These are phyloP conservation scores for Botrylloides violaceus DNA, from an alignment of 23 tunicate species.

Conservation along the genomic window DNA sequence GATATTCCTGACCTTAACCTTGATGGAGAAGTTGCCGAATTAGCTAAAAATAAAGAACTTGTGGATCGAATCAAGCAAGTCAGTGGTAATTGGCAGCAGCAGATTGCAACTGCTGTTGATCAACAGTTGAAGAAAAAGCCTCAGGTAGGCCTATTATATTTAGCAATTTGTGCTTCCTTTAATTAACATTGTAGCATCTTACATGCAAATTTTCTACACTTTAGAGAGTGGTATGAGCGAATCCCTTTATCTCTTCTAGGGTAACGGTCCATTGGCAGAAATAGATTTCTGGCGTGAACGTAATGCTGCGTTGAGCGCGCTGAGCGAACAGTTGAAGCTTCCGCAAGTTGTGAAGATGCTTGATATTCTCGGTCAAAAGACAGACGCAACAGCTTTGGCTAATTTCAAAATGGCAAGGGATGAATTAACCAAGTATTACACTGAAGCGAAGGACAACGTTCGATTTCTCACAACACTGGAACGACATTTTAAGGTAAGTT, in stretches of 20 bases:
- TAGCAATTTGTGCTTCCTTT: background rate
- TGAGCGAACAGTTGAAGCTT: constrained; percentile 82
- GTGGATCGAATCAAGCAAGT: constrained; percentile 66
- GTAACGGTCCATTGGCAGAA: constrained; percentile 96
- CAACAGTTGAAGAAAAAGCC: constrained; percentile 87
- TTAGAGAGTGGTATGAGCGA: too few species aligned
- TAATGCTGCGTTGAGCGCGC: constrained; percentile 80
- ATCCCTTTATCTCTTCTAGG: constrained; percentile 25
- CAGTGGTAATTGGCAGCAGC: constrained; percentile 96
- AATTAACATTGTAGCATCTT: too few species aligned
- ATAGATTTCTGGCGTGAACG: constrained; percentile 96
- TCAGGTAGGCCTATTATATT: constrained; percentile 20
- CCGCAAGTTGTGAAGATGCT: constrained; percentile 82
- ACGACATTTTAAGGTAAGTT: constrained; percentile 84
- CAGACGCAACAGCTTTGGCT: constrained; percentile 72
- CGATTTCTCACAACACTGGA: constrained; percentile 89
- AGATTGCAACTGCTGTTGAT: constrained; percentile 81
- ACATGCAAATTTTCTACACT: too few species aligned
- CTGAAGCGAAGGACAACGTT: constrained; percentile 95
- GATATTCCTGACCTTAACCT: constrained; percentile 63
- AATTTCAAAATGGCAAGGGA: constrained; percentile 87
- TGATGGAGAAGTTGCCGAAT: constrained; percentile 52
- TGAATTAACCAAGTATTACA: constrained; percentile 76
- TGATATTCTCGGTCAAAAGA: constrained; percentile 54
- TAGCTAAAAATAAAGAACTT: constrained; percentile 39